Evolutionary conservation across 2,797 vertebrate species (phyloP).

Genomic region (Scolopax bukidnonensis): DNA sequence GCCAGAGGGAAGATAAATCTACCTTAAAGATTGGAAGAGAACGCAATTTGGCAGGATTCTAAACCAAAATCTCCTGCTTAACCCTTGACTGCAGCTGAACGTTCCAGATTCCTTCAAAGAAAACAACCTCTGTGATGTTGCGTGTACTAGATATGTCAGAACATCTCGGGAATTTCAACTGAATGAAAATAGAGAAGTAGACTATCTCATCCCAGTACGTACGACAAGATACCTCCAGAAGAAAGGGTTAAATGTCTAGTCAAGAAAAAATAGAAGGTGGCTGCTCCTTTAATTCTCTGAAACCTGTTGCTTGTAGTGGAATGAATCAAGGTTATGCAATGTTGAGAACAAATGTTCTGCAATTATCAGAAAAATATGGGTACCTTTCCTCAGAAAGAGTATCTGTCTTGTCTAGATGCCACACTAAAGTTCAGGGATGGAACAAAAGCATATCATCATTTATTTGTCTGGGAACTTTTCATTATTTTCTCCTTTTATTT

Average conservation of each 20-base stretch:
- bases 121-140: neutral
- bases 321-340: neutral
- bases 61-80: conserved; percentile 22
- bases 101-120: conserved; percentile 49
- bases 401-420: neutral
- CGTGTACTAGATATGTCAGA: neutral
- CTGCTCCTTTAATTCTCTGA: neutral
- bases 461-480: neutral
- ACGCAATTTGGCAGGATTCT: neutral
- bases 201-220: neutral
- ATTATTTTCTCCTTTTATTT: neutral
- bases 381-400: neutral
- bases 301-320: neutral
- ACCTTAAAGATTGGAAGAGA: conserved; percentile 4
- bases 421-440: neutral
- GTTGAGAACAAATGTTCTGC: neutral
- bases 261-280: neutral
- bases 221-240: neutral
- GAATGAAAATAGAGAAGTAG: neutral
- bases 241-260: neutral
- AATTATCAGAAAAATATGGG: neutral
- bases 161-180: neutral
- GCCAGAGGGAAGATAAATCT: conserved; percentile 11
- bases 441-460: neutral
- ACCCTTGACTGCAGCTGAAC: neutral